Percentiles rank a stretch among this genome's conserved stretches.
phyloP scores from a whole-genome alignment of 2,888 invertebrate species.

The Notocelia uddmanniana region DNA sequence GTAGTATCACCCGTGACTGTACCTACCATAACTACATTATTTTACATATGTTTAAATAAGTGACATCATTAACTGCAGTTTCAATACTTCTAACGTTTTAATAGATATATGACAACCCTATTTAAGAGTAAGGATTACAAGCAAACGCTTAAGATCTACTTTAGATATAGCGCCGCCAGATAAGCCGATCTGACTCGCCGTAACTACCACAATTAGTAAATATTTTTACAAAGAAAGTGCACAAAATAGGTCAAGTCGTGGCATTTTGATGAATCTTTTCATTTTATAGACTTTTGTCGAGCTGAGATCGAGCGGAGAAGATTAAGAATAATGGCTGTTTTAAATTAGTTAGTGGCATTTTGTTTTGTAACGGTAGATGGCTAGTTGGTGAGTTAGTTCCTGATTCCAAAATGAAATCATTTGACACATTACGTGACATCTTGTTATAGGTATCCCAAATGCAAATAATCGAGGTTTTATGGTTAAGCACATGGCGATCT shows the following conservation, averaged over 20 bases:
- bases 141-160: constrained; percentile 47
- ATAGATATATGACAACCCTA: constrained; percentile 29
- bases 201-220: constrained; percentile 62
- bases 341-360: constrained; percentile 38
- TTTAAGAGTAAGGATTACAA: constrained; percentile 43
- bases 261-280: constrained; percentile 47
- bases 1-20: too few relatives aligned
- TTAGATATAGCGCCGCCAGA: constrained; percentile 43
- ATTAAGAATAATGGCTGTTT: constrained; percentile 42
- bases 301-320: constrained; percentile 38
- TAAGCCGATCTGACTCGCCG: constrained; percentile 49
- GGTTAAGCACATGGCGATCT: too few relatives aligned
- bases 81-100: neutral
- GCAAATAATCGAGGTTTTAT: too few relatives aligned
- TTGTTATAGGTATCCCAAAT: neutral
- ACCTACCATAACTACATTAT: too few relatives aligned
- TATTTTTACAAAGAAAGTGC: constrained; percentile 62
- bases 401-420: constrained; percentile 12
- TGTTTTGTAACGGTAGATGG: constrained; percentile 25
- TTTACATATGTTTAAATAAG: too few relatives aligned
- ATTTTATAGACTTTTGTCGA: constrained; percentile 46
- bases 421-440: neutral
- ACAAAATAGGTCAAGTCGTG: constrained; percentile 45
- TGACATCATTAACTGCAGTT: too few relatives aligned
- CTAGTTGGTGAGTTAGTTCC: constrained; percentile 1